Evolutionary conservation across 92 coral and sea anemone genomes (phyloP), one percentile per base, ranked within the genome.

Genomic region (Palythoa grandiflora): DNA sequence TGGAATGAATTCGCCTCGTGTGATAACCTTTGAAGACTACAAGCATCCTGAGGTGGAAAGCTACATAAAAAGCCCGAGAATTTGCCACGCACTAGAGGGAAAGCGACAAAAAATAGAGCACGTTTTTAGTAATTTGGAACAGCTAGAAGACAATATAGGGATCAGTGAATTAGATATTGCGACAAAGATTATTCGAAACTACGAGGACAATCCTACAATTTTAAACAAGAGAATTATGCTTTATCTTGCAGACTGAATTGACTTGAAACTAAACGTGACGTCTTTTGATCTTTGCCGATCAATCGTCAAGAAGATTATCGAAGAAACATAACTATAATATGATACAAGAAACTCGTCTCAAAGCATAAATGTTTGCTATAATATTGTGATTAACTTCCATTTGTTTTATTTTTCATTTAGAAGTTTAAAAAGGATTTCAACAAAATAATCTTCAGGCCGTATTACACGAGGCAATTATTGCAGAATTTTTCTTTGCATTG

Each of bases 21-120:
- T 78, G 5, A 80, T 87, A 51, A 90, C 88, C 16, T 71, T 81
- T 48, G 92, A 92, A 37, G 87, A 88, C 44, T 92, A 91, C 92
- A 86, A 53, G 28, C 81, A 77, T 17, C 52, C 71, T 36, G 85
- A 66, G 6, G 71, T 38, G n/a, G 72, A 71, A 3, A 38, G 21
- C 2, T 44, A 59, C 51, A n/a, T 8, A 39, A 19, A 74, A 44
- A 65, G 88, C 11, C 12, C 44, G 38, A 16, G n/a, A 20, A 81
- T 68, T 44, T 80, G 40, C n/a, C 75, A 44, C 39, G 44, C 54
- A 7, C 21, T 80, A 47, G 70, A 40, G 60, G 37, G 57, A 19
- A 61, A 20, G 21, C 37, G 63, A 40, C 60, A 44, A 47, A 5
- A 61, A 63, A 80, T 80, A 21, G 74, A 80, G 12, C 17, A 80